These are phyloP conservation scores for Leptinotarsa peninsularis DNA, from an alignment of 2,888 invertebrate genomes.

Conservation along the genomic window DNA sequence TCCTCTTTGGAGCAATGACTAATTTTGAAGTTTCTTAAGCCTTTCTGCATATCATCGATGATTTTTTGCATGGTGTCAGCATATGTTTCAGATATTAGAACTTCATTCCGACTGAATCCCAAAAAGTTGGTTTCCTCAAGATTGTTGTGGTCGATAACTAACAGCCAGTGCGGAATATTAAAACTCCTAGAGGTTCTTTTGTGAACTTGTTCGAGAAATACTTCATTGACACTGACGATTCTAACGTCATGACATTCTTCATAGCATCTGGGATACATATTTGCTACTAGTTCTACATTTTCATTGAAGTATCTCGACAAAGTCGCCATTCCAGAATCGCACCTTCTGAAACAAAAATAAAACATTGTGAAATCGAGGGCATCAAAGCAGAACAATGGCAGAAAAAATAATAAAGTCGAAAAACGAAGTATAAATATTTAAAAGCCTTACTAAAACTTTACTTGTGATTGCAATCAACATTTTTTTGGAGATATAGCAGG, in stretches of 20 bases:
- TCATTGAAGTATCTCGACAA: conserved; percentile 50
- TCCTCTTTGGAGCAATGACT: neutral
- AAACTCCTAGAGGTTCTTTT: neutral
- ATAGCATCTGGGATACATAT: conserved; percentile 54
- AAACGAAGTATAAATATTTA: too few species aligned
- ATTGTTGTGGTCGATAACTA: neutral
- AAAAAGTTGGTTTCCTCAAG: neutral
- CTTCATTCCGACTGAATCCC: conserved; percentile 31
- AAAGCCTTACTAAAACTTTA: too few species aligned
- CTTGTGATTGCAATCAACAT: too few species aligned
- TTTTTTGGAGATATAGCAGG: too few species aligned
- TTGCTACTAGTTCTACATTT: conserved; percentile 53
- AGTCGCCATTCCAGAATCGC: conserved; percentile 17
- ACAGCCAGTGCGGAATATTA: neutral
- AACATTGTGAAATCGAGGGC: too few species aligned
- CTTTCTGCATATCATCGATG: neutral
- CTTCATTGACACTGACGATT: conserved; percentile 51
- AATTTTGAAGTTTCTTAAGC: neutral
- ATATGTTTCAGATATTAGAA: conserved; percentile 6
- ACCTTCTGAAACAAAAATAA: conserved; percentile 33
- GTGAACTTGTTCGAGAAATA: conserved; percentile 45
- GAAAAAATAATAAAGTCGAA: too few species aligned
- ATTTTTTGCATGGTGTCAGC: conserved; percentile 4
- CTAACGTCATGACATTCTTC: conserved; percentile 47
- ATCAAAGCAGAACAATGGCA: too few species aligned